Base-by-base conservation (phyloP, 2,888 invertebrate genomes). In the Melinaea marsaeus region DNA sequence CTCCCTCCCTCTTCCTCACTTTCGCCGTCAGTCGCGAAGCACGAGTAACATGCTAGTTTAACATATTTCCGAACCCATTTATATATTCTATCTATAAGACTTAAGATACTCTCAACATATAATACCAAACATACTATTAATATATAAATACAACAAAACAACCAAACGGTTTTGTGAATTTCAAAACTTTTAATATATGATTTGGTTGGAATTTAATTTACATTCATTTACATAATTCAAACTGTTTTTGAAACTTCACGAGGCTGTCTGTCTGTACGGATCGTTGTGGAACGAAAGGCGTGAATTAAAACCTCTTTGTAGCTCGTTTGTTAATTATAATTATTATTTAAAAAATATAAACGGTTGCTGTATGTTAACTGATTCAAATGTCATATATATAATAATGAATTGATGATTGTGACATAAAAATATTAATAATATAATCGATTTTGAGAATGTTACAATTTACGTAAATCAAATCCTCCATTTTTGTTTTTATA, bases 221-320 rank as follows among this genome's bases (percentile, higher is more conserved):
- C 77, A 77, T 74, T 72, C 67, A 73, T 78, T 76, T 76, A 72
- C 75, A 78, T 78, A 76, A 75, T 74, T 75, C 71, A 72, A 69
- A 71, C 68, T 67, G 72, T 72, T 74, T 71, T 71, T 65, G 66
- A 68, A 73, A 74, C 71, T 74, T 69, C 62, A 55, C 51, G 56
- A 57, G 13, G 45, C 51, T 51, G 51, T 51, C 48, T 9, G 9
- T 32, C 7, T 22, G 51, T 32, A 32, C 32, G n/a, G 51, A 9
- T 11, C 7, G 32, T 22, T 48, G n/a, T 22, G 5, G 4, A n/a
- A n/a, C 13, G 51, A 51, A 32, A 51, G 51, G 32, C 32, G 22
- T 48, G 9, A 32, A 51, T 51, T 32, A 1, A 51, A 32, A 32
- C 7, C 34, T 56, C 34, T 42, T 42, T 9, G 11, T 42, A 42